Base-by-base conservation (phyloP, 2,797 vertebrate species). In the Morus bassanus region DNA sequence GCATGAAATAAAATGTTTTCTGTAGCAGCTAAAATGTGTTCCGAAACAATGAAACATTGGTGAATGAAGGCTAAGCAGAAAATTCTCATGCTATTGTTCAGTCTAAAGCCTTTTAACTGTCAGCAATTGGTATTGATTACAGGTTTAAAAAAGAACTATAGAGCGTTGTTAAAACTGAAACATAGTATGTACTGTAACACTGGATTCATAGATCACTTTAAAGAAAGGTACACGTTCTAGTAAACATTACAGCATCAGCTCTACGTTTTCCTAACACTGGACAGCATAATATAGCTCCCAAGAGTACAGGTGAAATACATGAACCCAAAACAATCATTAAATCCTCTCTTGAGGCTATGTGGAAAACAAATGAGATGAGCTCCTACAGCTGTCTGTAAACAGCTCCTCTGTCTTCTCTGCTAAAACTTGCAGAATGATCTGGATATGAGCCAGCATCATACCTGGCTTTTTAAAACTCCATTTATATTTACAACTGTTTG, bases 271-370 rank as follows among this genome's bases (percentile, higher is more conserved):
- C 30, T 75, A 91, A 91, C 39, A 78, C 53, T 59, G 78, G 51
- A 45, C 74, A 88, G 57, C 41, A 54, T 61, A 83, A 78, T 60
- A 68, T 3, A 74, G 57, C 35, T 93, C 86, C 75, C 78, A 50
- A 50, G 64, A 89, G 65, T 54, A 77, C 65, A 74, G 54, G 61
- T 96, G 81, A 88, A 91, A 91, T 50, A 87, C 64, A 65, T 13
- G 82, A 96, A 92, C 73, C 43, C 69, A 50, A 88, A 94, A 39
- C 53, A 91, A 87, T 72, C 48, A 94, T 85, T 91, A 92, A 93
- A 88, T 75, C 69, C 64, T 89, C 86, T 95, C 93, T 67, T 68
- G 72, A 88, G 68, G 65, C 76, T 81, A 88, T 19, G 33, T 15
- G 77, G 53, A 64, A 80, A 96, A 87, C 56, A 91, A 83, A 79